Conservation (phyloP, 1,140 invertebrate genomes). For the Ceratitis capitata region DNA sequence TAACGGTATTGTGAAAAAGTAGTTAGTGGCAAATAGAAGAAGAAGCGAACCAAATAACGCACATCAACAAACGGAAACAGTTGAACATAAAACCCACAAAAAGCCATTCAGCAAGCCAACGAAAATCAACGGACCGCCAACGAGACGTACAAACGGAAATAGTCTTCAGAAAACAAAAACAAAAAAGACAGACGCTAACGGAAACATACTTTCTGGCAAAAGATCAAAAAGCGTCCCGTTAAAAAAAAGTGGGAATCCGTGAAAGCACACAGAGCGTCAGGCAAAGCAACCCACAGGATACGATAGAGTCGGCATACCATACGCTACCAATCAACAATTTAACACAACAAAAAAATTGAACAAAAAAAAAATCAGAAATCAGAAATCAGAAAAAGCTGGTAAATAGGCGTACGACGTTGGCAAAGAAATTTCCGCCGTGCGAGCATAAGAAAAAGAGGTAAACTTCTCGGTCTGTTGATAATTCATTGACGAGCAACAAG, state of each 20-base stretch:
- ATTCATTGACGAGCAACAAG: neutral
- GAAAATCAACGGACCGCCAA: constrained; percentile 35
- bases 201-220: constrained; percentile 16
- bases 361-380: too few relatives aligned
- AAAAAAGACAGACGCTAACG: neutral
- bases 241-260: neutral
- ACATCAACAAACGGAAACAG: constrained; percentile 20
- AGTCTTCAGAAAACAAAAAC: too few relatives aligned
- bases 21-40: neutral
- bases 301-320: too few relatives aligned
- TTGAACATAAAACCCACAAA: constrained; percentile 19
- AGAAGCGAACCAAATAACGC: neutral
- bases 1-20: too few relatives aligned
- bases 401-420: neutral
- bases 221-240: constrained; percentile 4
- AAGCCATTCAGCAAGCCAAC: neutral
- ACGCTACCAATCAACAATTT: constrained; percentile 25
- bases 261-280: neutral
- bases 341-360: too few relatives aligned
- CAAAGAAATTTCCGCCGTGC: neutral
- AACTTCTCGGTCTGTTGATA: neutral
- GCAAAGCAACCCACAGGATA: too few relatives aligned
- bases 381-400: constrained; percentile 18
- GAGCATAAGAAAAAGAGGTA: neutral
- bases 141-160: neutral